Conservation (phyloP, 2,113 vertebrate genomes). For the Poeciliopsis turrubarensis region DNA sequence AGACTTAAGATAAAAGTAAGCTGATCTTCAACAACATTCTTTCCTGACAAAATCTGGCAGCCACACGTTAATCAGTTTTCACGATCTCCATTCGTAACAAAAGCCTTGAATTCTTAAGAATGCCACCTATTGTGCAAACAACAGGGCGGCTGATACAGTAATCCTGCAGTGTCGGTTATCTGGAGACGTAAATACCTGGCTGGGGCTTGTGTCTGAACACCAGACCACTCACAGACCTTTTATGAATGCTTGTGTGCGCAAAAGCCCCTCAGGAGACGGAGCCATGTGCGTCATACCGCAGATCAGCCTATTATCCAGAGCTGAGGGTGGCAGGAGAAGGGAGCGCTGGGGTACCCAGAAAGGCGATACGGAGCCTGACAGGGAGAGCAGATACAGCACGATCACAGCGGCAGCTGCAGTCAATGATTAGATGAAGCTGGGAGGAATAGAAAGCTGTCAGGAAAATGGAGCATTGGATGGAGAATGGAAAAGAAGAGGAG, state of each 20-base stretch:
- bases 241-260: slow-evolving; percentile 71
- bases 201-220: slow-evolving; percentile 49
- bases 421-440: slow-evolving; percentile 15
- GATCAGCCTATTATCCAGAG: slow-evolving; percentile 74
- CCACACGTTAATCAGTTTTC: slow-evolving; percentile 23
- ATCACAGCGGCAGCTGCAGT: neutral
- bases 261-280: slow-evolving; percentile 67
- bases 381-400: slow-evolving; percentile 26
- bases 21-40: neutral
- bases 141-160: slow-evolving; percentile 52
- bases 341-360: slow-evolving; percentile 42
- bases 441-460: slow-evolving; percentile 11
- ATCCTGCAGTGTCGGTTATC: slow-evolving; percentile 68
- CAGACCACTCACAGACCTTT: slow-evolving; percentile 49
- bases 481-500: neutral
- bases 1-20: slow-evolving; percentile 10
- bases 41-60: neutral
- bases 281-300: slow-evolving; percentile 71
- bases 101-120: slow-evolving; percentile 56
- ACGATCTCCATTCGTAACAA: slow-evolving; percentile 36
- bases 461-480: neutral
- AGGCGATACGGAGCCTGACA: slow-evolving; percentile 50
- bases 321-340: slow-evolving; percentile 50
- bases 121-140: slow-evolving; percentile 37
- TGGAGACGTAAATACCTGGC: slow-evolving; percentile 70